Evolutionary conservation across 2,113 vertebrate genomes (phyloP), one percentile per base, ranked within the genome.

Genomic region (Perccottus glenii): DNA sequence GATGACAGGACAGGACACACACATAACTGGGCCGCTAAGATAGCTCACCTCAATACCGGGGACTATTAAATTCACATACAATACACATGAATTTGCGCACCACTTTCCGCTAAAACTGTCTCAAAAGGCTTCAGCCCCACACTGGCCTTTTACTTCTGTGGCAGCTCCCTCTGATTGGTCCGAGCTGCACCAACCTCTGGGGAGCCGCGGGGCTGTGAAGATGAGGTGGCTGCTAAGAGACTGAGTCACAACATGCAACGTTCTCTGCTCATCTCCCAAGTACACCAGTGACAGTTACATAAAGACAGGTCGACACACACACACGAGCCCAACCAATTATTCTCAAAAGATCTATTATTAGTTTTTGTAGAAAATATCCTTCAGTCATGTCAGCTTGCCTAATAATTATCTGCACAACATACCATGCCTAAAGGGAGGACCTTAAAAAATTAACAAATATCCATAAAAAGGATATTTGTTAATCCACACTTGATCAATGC

Each of bases 171-270:
- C 40, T 66, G 75, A 89, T 89, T 84, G 86, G 82, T 77, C 36
- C 49, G 53, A 45, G 33, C 11, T 11, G 58, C 52, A 3, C 12
- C 11, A 27, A 79, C 80, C 85, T 66, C 61, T 60, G 57, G 81
- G 83, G 83, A 80, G 59, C 67, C n/a, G 50, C 60, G 4, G 76
- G 83, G 75, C 71, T 72, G 79, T 78, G 77, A 85, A 66, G 73
- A 87, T 76, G 82, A 84, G 87, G 67, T 70, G 80, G 86, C 86
- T 90, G 87, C 86, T 89, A 80, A 82, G 86, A 90, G 70, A 87
- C 84, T 75, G 85, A 85, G 72, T 81, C 87, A 89, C 84, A 86
- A 82, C 83, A 84, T 63, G 81, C 73, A 50, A 70, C 49, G 43
- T 67, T 78, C 63, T 69, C 67, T 40, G 60, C 63, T 35, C 49